These are phyloP conservation scores for Leontopithecus rosalia DNA, from an alignment of 2,797 vertebrate genomes.

Conservation along the genomic window DNA sequence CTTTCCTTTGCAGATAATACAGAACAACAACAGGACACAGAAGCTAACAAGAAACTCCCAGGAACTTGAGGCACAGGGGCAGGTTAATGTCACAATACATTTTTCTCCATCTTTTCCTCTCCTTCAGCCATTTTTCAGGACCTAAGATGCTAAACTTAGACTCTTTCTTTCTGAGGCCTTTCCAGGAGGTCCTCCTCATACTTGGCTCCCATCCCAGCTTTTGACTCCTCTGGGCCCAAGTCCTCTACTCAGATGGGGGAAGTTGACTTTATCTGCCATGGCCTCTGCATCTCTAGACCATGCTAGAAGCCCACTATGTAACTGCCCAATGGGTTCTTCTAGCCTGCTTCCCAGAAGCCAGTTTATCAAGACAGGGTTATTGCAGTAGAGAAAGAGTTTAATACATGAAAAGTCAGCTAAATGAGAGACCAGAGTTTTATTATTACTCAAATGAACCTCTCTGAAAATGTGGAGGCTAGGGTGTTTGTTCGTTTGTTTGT, in stretches of 20 bases:
- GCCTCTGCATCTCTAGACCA: neutral
- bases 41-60: conserved; percentile 4
- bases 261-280: neutral
- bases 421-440: neutral
- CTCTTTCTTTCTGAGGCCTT: neutral
- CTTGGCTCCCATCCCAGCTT: neutral
- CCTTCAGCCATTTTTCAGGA: neutral
- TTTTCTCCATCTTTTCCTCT: neutral
- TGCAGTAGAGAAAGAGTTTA: neutral
- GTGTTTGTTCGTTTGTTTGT: neutral
- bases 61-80: neutral
- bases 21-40: neutral
- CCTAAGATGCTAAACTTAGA: neutral
- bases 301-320: neutral
- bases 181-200: neutral
- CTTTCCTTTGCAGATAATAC: neutral
- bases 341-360: neutral
- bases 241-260: neutral
- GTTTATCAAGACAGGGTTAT: neutral
- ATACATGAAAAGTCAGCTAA: neutral
- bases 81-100: neutral
- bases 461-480: neutral
- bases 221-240: neutral
- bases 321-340: neutral
- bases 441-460: neutral